Conservation (phyloP, 2,113 vertebrate species). For the Brachypodius melanocephalos region DNA sequence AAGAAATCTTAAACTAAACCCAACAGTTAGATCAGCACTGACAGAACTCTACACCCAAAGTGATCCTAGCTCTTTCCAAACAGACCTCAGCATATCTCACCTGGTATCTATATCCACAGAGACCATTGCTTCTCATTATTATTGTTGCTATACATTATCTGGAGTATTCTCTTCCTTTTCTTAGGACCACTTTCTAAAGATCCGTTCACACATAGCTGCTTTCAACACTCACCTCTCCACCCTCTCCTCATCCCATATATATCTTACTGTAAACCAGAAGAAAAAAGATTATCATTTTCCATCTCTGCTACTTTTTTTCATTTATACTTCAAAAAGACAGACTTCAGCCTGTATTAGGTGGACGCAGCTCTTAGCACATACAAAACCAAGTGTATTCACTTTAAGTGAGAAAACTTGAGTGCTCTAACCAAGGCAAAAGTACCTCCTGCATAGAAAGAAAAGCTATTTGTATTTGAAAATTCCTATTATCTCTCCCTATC, state of each 20-base stretch:
- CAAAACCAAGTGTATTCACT: neutral
- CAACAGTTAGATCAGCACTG: neutral
- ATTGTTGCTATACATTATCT: neutral
- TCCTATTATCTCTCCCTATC: too few species aligned
- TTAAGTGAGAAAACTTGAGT: neutral
- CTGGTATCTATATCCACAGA: neutral
- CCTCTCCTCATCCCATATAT: neutral
- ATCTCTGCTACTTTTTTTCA: neutral
- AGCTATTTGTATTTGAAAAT: neutral
- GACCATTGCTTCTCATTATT: neutral
- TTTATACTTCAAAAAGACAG: neutral
- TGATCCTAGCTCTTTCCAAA: neutral
- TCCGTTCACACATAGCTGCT: neutral
- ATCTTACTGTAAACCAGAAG: fast-evolving
- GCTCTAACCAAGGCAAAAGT: neutral
- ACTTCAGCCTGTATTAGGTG: neutral
- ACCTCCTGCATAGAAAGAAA: neutral
- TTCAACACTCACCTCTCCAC: neutral
- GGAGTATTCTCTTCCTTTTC: neutral
- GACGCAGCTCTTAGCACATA: fast-evolving
- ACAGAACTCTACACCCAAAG: neutral
- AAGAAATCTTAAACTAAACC: neutral
- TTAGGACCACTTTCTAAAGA: neutral
- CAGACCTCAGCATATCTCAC: neutral
- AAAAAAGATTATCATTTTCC: neutral